Conservation (phyloP, 1,140 invertebrate genomes). For the Drosophila mauritiana region DNA sequence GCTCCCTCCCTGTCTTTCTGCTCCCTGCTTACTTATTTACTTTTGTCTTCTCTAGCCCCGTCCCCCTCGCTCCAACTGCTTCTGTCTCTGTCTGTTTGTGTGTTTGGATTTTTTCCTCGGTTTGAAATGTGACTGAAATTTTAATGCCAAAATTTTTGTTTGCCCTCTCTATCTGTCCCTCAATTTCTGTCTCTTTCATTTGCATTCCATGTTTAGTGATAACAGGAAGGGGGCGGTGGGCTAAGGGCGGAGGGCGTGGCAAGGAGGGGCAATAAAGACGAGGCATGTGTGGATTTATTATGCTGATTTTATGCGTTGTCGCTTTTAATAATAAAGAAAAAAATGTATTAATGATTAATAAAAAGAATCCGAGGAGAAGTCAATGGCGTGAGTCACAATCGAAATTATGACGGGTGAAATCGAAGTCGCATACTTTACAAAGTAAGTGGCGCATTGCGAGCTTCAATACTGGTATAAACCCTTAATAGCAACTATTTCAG, state of each 20-base stretch:
- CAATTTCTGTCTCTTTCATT: slow-evolving; percentile 23
- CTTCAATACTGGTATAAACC: not conserved
- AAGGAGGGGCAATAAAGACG: not conserved
- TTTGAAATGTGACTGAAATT: slow-evolving; percentile 79
- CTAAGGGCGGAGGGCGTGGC: not conserved
- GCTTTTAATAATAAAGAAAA: slow-evolving; percentile 70
- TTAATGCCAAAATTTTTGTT: slow-evolving; percentile 63
- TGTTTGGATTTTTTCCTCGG: slow-evolving; percentile 57
- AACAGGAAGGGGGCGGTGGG: slow-evolving; percentile 1
- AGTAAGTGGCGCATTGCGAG: slow-evolving; percentile 5
- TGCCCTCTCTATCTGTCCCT: slow-evolving; percentile 26
- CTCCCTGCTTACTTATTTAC: slow-evolving; percentile 75
- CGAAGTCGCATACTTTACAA: not conserved
- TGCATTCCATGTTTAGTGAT: slow-evolving; percentile 36
- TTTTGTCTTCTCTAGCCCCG: slow-evolving; percentile 45
- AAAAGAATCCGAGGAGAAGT: slow-evolving; percentile 7
- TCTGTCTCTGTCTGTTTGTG: slow-evolving; percentile 34
- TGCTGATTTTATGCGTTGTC: slow-evolving; percentile 69
- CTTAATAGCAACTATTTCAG: not conserved
- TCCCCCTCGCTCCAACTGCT: slow-evolving; percentile 33
- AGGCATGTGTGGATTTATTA: slow-evolving; percentile 70
- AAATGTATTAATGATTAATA: slow-evolving; percentile 66
- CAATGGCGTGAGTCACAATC: slow-evolving; percentile 28
- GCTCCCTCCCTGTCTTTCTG: slow-evolving; percentile 39
- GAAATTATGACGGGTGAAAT: slow-evolving; percentile 2